Evolutionary conservation across 2,888 invertebrate genomes (phyloP), one percentile per base, ranked within the genome.

Genomic region (Ennomos fuscantarius): DNA sequence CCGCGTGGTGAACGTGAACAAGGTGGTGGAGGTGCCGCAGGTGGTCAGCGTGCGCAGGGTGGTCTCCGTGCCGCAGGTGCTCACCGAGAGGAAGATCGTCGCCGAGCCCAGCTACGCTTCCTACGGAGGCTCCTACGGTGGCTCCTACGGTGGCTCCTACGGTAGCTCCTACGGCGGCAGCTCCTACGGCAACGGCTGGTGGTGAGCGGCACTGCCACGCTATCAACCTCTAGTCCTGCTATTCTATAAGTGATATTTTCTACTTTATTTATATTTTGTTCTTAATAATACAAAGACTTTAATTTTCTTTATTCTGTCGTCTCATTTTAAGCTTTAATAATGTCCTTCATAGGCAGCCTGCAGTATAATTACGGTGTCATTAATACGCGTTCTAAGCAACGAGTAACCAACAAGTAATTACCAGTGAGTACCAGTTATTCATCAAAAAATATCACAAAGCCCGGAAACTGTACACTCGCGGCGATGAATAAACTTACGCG

Each of bases 21-120:
- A 69, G 52, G 80, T 74, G 62, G 68, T 81, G 56, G 62, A 66
- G 54, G 77, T 79, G 59, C 81, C 81, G n/a, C 73, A 76, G 55
- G 73, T 78, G 42, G 69, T 79, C 55, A 60, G 55, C 55, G 79
- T 81, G 44, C 79, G 72, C 67, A 84, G 78, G 67, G 66, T 79
- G 42, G 76, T 87, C 69, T 78, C 82, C 65, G 80, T 73, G 54
- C 82, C 81, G 46, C 79, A 81, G 69, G 77, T 82, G 60, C 76
- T 87, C 68, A 72, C 79, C 47, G 81, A 79, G 60, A 76, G 78
- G 65, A 73, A 74, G 67, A 72, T 81, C 51, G 69, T 74, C 60
- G 68, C 77, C 59, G 63, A 70, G 59, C 74, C 75, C 58, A 64
- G 63, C 33, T 60, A 53, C 55, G 24, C 52, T 24, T 24, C 24